Conservation (phyloP, 1,140 invertebrate genomes). For the Teleopsis dalmanni region DNA sequence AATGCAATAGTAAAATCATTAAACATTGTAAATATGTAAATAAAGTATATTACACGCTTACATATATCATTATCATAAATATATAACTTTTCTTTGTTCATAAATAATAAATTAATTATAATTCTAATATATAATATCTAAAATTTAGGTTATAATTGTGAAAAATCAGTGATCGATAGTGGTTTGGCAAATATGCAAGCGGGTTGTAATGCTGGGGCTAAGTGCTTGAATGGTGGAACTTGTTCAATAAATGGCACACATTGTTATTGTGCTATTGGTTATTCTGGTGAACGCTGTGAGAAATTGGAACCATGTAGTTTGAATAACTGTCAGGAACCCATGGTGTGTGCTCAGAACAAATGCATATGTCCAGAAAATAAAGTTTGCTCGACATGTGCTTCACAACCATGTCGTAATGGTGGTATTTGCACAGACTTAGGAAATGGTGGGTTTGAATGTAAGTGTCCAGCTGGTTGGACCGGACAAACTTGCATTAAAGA, state of each 20-base stretch:
- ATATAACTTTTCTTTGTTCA: background rate
- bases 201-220: constrained; percentile 24
- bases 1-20: too few species aligned
- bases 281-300: constrained; percentile 70
- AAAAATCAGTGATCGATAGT: constrained; percentile 22
- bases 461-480: constrained; percentile 67
- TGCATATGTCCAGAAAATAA: constrained; percentile 49
- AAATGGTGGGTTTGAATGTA: constrained; percentile 63
- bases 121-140: background rate
- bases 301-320: constrained; percentile 58
- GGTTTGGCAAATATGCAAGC: constrained; percentile 22
- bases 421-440: constrained; percentile 52
- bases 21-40: too few species aligned
- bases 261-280: constrained; percentile 66
- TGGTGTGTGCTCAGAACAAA: constrained; percentile 57
- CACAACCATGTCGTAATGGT: constrained; percentile 59
- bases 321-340: constrained; percentile 45
- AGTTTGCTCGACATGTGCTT: constrained; percentile 47
- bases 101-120: background rate
- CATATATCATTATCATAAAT: background rate
- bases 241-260: constrained; percentile 66
- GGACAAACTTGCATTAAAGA: constrained; percentile 66
- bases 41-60: too few species aligned
- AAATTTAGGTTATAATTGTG: constrained; percentile 35
- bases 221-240: constrained; percentile 66